Conservation (phyloP, 2,113 vertebrate genomes). For the Upupa epops region DNA sequence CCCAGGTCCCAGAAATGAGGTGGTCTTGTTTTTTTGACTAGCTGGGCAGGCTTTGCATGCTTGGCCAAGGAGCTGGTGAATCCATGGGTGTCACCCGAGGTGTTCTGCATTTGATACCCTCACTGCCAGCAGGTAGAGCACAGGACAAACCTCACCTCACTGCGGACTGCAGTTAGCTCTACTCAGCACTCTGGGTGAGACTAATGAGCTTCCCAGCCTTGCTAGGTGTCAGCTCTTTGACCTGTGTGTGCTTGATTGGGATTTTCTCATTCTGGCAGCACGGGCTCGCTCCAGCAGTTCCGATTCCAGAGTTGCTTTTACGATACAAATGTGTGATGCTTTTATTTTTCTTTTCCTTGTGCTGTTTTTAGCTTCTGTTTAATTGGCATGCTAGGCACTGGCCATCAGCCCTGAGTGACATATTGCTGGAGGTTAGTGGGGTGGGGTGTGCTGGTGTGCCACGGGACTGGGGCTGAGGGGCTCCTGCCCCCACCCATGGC, state of each 20-base stretch:
- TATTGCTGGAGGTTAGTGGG: not conserved
- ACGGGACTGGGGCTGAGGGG: fast-evolving
- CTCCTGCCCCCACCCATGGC: fast-evolving
- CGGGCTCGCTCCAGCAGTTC: not conserved
- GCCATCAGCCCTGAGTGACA: not conserved
- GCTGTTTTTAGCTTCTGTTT: conserved; percentile 38
- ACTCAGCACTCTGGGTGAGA: not conserved
- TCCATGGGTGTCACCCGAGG: not conserved
- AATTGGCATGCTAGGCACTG: not conserved
- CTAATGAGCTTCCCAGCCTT: not conserved
- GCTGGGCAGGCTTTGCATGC: not conserved
- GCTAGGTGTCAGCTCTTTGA: not conserved
- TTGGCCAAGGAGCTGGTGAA: not conserved
- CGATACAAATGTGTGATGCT: not conserved
- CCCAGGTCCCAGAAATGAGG: not conserved
- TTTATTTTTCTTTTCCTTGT: not conserved
- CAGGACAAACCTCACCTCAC: not conserved
- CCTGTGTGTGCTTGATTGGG: not conserved
- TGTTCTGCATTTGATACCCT: not conserved
- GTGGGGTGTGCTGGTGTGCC: not conserved
- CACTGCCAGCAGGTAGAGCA: not conserved
- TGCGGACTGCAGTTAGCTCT: not conserved
- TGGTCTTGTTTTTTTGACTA: not conserved
- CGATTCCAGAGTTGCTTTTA: not conserved
- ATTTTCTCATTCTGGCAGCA: not conserved